Evolutionary conservation across 2,113 vertebrate species (phyloP), one percentile per base, ranked within the genome.

Genomic region (Macrotus californicus): DNA sequence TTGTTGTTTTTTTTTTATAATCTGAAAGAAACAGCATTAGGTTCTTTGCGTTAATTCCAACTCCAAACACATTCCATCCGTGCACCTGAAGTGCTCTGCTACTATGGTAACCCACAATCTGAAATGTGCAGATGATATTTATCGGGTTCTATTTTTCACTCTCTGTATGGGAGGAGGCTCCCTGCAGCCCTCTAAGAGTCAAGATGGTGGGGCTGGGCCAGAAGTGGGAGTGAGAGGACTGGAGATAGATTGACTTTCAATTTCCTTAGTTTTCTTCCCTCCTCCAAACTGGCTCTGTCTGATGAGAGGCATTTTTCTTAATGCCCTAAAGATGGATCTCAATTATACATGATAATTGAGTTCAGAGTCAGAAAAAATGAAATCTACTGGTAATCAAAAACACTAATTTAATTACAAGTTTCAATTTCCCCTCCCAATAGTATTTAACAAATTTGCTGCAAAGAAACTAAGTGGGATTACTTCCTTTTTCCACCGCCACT

Each of bases 311-410:
- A 66, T 93, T 94, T 95, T 94, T 87, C 41, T 89, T 87, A 96
- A 93, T 81, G 19, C 15, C 19, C 70, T 76, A 86, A 94, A 87
- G 59, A 95, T 87, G 64, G 46, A 91, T 95, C 72, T 94, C 93
- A 96, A 88, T 95, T 97, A 96, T 67, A 34, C 0, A 31, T 5
- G 46, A 69, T 94, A 96, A 96, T 87, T 85, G 82, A 95, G 75
- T 94, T 96, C 56, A 94, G 70, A 93, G 75, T 90, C 64, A 95
- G 86, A 70, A 89, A 85, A 94, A 85, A 87, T 66, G 80, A 95
- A 96, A 93, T 77, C 52, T 14, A 89, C 73, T 84, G 87, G 39
- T 89, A 95, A 97, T 96, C 48, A 86, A 93, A 97, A 94, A 59
- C 36, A 84, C 16, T 96, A 87, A 96, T 89, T 94, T 91, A 94